A percentile compares a stretch with the other conserved stretches of the same genome.
These are phyloP conservation scores for Myotis findleyi DNA, from an alignment of 2,797 vertebrate genomes.

Conservation along the genomic window DNA sequence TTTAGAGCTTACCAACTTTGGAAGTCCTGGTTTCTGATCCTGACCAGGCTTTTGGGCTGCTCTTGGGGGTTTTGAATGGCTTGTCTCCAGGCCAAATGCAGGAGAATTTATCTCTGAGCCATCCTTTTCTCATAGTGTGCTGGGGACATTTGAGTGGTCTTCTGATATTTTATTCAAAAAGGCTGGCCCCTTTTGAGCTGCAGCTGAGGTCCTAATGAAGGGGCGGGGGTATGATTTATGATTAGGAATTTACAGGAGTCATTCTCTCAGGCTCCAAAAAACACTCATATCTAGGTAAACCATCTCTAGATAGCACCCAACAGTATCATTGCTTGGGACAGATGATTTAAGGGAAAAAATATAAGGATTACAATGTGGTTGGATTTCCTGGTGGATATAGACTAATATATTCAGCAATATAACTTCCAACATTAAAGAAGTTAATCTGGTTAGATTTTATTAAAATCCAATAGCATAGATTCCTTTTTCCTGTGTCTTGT, in stretches of 20 bases:
- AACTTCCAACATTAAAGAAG: slow-evolving; percentile 55
- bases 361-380: slow-evolving; percentile 5
- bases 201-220: background rate
- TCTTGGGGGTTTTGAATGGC: background rate
- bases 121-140: slow-evolving; percentile 15
- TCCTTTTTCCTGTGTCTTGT: slow-evolving; percentile 34
- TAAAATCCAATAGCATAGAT: slow-evolving; percentile 48
- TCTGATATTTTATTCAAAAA: slow-evolving; percentile 50
- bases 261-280: slow-evolving; percentile 44
- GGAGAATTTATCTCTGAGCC: slow-evolving; percentile 41
- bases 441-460: slow-evolving; percentile 45
- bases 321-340: background rate
- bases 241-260: background rate
- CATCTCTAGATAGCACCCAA: background rate
- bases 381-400: slow-evolving; percentile 44
- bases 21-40: slow-evolving; percentile 40
- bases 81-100: background rate
- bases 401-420: slow-evolving; percentile 56
- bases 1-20: slow-evolving; percentile 49
- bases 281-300: background rate
- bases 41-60: background rate
- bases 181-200: slow-evolving; percentile 29
- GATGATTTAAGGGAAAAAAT: slow-evolving; percentile 14
- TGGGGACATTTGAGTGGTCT: background rate
- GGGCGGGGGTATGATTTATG: background rate